phyloP scores from a whole-genome alignment of 2,113 vertebrate species.

The Polypterus bichir region DNA sequence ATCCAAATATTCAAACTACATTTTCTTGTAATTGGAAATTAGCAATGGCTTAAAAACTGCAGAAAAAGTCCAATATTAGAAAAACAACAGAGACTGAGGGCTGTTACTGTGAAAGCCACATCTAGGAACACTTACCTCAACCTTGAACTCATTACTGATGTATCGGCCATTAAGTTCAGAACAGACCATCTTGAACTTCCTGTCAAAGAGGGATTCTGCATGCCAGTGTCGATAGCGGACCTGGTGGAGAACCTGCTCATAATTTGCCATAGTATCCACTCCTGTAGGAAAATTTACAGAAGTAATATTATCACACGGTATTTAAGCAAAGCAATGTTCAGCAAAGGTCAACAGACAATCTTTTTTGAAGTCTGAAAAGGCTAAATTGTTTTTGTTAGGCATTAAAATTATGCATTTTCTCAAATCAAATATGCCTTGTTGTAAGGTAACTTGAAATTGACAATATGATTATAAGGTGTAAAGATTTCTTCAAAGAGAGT shows the following conservation, averaged over 20 bases:
- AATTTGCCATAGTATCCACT: constrained; percentile 87
- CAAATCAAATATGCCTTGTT: too few relatives aligned
- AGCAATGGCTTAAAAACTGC: too few relatives aligned
- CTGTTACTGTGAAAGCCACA: too few relatives aligned
- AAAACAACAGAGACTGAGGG: too few relatives aligned
- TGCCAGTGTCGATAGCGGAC: constrained; percentile 90
- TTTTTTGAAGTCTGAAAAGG: not conserved
- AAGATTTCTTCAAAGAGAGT: too few relatives aligned
- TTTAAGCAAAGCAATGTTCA: not conserved
- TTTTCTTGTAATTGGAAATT: too few relatives aligned
- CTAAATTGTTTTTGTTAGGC: not conserved
- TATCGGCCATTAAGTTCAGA: constrained; percentile 94
- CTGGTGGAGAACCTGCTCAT: constrained; percentile 79
- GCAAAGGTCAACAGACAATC: not conserved
- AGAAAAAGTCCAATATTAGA: too few relatives aligned
- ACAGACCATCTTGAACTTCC: constrained; percentile 86
- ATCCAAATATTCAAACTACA: not conserved
- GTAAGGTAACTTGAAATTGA: too few relatives aligned
- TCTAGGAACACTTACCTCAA: constrained; percentile 63
- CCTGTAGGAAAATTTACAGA: constrained; percentile 39
- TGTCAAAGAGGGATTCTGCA: constrained; percentile 72
- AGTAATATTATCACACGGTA: too few relatives aligned
- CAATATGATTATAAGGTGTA: too few relatives aligned
- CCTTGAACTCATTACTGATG: constrained; percentile 88
- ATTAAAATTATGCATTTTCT: not conserved